These are phyloP conservation scores for Rhincodon typus DNA, from an alignment of 2,797 vertebrate genomes.

Conservation along the genomic window DNA sequence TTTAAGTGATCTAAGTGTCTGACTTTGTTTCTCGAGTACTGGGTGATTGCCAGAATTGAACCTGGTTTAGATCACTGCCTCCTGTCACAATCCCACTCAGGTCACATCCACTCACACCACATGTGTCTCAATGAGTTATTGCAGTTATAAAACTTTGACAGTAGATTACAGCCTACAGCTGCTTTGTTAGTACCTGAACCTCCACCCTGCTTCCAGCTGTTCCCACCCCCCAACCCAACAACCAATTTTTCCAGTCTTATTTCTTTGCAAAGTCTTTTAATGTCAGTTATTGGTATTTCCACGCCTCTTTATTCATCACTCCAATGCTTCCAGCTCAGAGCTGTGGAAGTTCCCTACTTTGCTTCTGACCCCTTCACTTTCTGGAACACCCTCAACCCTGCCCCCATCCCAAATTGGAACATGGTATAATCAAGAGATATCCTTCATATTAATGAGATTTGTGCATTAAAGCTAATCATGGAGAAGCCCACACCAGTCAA, in stretches of 20 bases:
- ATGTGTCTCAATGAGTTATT: slow-evolving; percentile 32
- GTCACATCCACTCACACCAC: slow-evolving; percentile 25
- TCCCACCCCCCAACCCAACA: background rate
- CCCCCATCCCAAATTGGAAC: no score
- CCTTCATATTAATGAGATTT: background rate
- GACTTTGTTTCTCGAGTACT: background rate
- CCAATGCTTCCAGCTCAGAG: no score
- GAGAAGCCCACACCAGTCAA: background rate
- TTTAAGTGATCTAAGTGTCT: slow-evolving; percentile 7
- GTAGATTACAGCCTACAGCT: slow-evolving; percentile 29
- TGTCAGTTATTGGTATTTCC: background rate
- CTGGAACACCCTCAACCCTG: background rate
- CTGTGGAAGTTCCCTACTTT: background rate
- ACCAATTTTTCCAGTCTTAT: background rate
- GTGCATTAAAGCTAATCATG: background rate
- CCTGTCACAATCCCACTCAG: slow-evolving; percentile 29
- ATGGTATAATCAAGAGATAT: background rate
- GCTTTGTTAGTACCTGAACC: background rate
- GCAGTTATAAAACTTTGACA: background rate
- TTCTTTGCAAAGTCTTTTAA: background rate
- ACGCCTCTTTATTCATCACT: background rate
- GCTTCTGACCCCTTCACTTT: background rate
- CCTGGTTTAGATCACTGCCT: slow-evolving; percentile 32
- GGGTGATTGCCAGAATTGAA: slow-evolving; percentile 28
- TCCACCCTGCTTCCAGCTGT: background rate